phyloP scores from a whole-genome alignment of 2,797 vertebrate genomes.

The Mus spretus region DNA sequence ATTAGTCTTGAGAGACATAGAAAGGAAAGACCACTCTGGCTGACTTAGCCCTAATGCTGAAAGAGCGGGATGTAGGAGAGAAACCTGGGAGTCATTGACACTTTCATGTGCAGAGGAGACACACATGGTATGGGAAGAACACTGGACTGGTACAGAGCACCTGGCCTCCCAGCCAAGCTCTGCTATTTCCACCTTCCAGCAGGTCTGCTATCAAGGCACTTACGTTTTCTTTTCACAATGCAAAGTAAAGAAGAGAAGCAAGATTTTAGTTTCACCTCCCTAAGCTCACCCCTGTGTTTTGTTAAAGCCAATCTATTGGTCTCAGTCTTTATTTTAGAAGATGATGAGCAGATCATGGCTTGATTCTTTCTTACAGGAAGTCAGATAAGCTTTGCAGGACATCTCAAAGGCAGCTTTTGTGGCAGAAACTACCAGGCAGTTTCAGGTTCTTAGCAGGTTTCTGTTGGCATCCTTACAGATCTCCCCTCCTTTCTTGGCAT shows the following conservation, averaged over 20 bases:
- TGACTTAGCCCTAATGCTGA: not conserved
- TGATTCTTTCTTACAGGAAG: not conserved
- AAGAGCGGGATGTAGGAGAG: not conserved
- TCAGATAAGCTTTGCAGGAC: not conserved
- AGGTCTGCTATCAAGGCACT: not conserved
- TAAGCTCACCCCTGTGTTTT: not conserved
- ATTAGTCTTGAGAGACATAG: not conserved
- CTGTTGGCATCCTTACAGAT: not conserved
- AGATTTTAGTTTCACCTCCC: not conserved
- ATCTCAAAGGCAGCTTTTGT: accelerated
- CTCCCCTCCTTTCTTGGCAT: not conserved
- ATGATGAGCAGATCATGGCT: not conserved
- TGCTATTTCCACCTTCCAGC: not conserved
- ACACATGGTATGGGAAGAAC: not conserved
- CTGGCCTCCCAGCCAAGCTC: not conserved
- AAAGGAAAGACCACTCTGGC: not conserved
- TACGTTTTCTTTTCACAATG: not conserved
- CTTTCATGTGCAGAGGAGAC: not conserved
- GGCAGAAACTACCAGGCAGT: not conserved
- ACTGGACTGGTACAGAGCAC: not conserved
- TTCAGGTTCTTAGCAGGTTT: not conserved
- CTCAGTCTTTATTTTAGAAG: not conserved
- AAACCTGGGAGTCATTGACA: not conserved
- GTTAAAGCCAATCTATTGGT: not conserved
- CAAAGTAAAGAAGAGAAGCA: not conserved